These are phyloP conservation scores for Theretra japonica DNA, from an alignment of 2,888 invertebrate species.

Conservation along the genomic window DNA sequence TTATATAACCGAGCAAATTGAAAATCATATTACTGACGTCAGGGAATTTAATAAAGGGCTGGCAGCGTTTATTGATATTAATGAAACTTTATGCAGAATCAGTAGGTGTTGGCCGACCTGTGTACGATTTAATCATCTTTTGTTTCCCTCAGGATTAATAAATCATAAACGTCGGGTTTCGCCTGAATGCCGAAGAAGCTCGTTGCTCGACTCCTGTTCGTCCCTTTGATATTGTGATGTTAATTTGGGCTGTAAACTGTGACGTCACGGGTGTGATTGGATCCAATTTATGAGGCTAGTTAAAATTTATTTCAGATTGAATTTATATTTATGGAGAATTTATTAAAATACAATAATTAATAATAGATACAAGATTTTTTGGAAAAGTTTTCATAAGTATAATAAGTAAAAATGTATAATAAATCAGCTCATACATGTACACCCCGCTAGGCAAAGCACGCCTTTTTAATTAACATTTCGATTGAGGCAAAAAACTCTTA, in stretches of 20 bases:
- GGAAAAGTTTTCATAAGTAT: too few species aligned
- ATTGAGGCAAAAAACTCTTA: too few species aligned
- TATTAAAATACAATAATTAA: too few species aligned
- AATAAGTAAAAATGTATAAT: too few species aligned
- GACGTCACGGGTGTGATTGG: neutral
- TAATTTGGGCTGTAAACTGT: neutral
- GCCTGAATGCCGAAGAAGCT: neutral
- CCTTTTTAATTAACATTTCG: too few species aligned
- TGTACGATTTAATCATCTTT: slow-evolving; percentile 25
- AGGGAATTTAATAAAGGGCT: slow-evolving; percentile 26
- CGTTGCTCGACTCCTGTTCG: too few species aligned
- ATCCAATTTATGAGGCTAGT: neutral
- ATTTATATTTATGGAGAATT: neutral
- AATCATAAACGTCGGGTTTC: slow-evolving; percentile 29
- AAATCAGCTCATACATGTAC: too few species aligned
- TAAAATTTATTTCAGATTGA: neutral
- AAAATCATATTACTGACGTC: slow-evolving; percentile 10
- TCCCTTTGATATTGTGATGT: neutral
- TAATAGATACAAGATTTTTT: too few species aligned
- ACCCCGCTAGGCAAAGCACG: too few species aligned
- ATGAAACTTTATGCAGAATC: slow-evolving; percentile 25
- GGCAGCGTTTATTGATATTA: slow-evolving; percentile 31
- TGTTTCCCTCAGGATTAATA: slow-evolving; percentile 32
- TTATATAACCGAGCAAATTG: neutral
- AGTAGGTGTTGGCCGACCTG: slow-evolving; percentile 7